phyloP scores from a whole-genome alignment of 2,113 vertebrate genomes.

The Petromus typicus region DNA sequence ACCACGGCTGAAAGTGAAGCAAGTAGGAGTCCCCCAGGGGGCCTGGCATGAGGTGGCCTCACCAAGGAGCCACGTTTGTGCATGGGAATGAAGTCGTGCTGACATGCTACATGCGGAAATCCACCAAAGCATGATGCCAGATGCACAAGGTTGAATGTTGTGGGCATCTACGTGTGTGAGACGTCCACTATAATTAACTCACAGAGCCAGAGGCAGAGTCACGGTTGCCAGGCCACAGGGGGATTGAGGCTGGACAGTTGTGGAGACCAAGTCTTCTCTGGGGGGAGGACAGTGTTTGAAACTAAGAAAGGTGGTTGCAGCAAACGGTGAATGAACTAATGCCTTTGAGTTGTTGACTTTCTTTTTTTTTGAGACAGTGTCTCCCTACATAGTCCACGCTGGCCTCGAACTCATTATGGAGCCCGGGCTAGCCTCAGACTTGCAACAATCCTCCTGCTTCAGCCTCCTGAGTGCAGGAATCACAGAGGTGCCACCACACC shows the following conservation, averaged over 20 bases:
- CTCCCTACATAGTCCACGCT: too few species aligned
- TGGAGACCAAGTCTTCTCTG: neutral
- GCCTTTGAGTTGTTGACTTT: neutral
- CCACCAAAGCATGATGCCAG: neutral
- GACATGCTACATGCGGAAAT: neutral
- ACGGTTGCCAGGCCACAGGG: neutral
- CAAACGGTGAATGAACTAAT: neutral
- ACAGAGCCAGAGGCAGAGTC: neutral
- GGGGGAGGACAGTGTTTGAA: neutral
- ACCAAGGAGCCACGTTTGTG: neutral
- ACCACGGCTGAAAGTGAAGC: neutral
- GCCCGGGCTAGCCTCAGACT: too few species aligned
- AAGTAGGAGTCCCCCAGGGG: neutral
- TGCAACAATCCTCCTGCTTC: too few species aligned
- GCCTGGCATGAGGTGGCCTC: neutral
- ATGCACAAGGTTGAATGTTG: neutral
- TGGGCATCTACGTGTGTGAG: neutral
- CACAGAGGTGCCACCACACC: too few species aligned
- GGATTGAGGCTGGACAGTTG: neutral
- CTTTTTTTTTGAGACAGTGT: too few species aligned
- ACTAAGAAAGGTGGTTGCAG: neutral
- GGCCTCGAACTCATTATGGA: too few species aligned
- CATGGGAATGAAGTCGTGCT: neutral
- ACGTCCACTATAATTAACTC: rapidly evolving
- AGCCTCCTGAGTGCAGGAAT: too few species aligned